Conservation (phyloP, 2,888 invertebrate species). For the Thereva unica region DNA sequence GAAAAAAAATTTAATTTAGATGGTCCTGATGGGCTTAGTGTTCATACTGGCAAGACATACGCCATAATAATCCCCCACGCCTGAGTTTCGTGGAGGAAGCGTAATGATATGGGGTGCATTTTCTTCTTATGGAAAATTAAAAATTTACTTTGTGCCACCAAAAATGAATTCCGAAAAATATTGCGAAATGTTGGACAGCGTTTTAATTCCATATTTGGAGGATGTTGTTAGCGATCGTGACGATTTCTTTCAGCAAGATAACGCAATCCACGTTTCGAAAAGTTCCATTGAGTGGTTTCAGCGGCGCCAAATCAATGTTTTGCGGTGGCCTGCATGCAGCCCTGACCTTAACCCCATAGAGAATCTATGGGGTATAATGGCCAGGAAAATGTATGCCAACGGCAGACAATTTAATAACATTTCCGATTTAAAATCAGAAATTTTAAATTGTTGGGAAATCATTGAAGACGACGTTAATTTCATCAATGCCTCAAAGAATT, state of each 20-base stretch:
- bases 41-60: constrained; percentile 1
- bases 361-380: not conserved
- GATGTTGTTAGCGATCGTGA: not conserved
- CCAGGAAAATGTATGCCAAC: constrained; percentile 1
- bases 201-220: not conserved
- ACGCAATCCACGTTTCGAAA: not conserved
- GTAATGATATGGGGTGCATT: constrained; percentile 4
- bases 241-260: not conserved
- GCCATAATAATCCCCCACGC: not conserved
- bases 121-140: not conserved
- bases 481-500: constrained; percentile 11
- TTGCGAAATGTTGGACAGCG: not conserved
- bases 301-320: not conserved
- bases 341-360: not conserved
- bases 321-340: not conserved
- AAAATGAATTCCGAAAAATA: not conserved
- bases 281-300: not conserved
- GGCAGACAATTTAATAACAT: constrained; percentile 1
- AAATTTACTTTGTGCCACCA: not conserved
- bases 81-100: not conserved
- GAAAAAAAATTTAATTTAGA: too few species aligned
- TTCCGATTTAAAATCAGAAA: not conserved
- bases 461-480: constrained; percentile 3
- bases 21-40: too few species aligned
- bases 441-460: not conserved